These are phyloP conservation scores for Anagyrus pseudococci DNA, from an alignment of 2,888 invertebrate genomes.

Conservation along the genomic window DNA sequence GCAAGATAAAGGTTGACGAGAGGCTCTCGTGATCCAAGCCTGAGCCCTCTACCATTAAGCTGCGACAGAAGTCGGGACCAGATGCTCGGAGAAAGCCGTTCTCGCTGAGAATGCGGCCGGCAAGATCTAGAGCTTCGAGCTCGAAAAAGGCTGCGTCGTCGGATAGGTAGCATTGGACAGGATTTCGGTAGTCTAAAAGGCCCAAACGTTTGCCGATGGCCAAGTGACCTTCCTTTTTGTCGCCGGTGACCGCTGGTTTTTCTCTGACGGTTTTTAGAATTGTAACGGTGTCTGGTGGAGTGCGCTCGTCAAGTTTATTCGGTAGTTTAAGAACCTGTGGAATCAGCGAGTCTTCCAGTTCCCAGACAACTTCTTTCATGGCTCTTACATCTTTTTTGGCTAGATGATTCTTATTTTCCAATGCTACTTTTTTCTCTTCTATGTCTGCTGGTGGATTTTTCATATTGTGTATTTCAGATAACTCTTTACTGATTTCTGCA, in stretches of 20 bases:
- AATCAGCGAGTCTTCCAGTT: slow-evolving; percentile 75
- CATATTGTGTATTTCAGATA: slow-evolving; percentile 59
- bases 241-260: slow-evolving; percentile 17
- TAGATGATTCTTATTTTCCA: slow-evolving; percentile 66
- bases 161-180: slow-evolving; percentile 69
- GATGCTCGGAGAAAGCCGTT: slow-evolving; percentile 71
- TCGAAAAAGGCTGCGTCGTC: slow-evolving; percentile 78
- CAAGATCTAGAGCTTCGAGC: slow-evolving; percentile 64
- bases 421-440: slow-evolving; percentile 62
- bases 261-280: slow-evolving; percentile 45
- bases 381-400: slow-evolving; percentile 71
- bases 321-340: slow-evolving; percentile 73
- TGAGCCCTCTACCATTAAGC: slow-evolving; percentile 77
- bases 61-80: slow-evolving; percentile 80
- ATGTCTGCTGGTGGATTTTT: slow-evolving; percentile 53
- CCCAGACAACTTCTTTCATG: slow-evolving; percentile 71
- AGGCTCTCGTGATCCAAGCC: slow-evolving; percentile 68
- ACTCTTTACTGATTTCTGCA: slow-evolving; percentile 62
- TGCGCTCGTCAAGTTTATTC: slow-evolving; percentile 71
- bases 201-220: slow-evolving; percentile 65
- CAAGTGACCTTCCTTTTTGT: slow-evolving; percentile 60
- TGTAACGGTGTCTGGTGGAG: slow-evolving; percentile 61
- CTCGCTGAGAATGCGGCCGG: slow-evolving; percentile 60
- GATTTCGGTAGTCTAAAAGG: slow-evolving; percentile 68
- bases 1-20: slow-evolving; percentile 67